Evolutionary conservation across 2,888 invertebrate species (phyloP), one percentile per base, ranked within the genome.

Genomic region (Orthonevra nobilis): DNA sequence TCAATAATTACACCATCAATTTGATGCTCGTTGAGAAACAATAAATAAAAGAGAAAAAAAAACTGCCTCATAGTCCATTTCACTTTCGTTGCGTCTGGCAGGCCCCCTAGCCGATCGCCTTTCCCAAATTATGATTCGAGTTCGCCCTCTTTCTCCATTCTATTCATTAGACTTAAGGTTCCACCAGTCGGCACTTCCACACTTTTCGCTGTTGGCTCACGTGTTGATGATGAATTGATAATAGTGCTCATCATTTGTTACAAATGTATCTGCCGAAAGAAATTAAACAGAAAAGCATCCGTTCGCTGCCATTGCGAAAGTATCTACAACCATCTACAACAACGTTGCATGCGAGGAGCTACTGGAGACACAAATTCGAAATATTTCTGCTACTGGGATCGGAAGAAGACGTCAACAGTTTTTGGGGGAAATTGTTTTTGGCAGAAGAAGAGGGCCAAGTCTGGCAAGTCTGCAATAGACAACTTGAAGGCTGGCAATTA

Each of bases 401-500:
- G 48, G 63, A 42, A 75, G 28, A 42, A 28, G 34, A 32, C 54
- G 40, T 61, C 54, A 58, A 54, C 32, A 44, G 30, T 19, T 56
- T 74, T 75, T 77, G 52, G 56, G 63, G 63, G 69, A 58, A 75
- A 75, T 58, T 28, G 20, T 56, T 66, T 72, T 54, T 32, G 54
- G 38, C 44, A 56, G 72, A 23, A 23, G 63, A 60, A 61, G 54
- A 40, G 1, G n/a, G 34, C 7, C 14, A 40, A 48, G 58, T 48
- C 48, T 23, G 10, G 38, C 15, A 40, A 42, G 30, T 44, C 50
- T 26, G 44, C 38, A 66, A 46, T 54, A 38, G 60, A 20, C 70
- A 46, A 64, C 54, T 77, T 40, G 72, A 77, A 79, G 77, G 64
- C 60, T 72, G 54, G 60, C 48, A 79, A 72, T 72, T 79, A 79